Base-by-base conservation (phyloP, 2,888 invertebrate genomes). In the Orthonevra nobilis region DNA sequence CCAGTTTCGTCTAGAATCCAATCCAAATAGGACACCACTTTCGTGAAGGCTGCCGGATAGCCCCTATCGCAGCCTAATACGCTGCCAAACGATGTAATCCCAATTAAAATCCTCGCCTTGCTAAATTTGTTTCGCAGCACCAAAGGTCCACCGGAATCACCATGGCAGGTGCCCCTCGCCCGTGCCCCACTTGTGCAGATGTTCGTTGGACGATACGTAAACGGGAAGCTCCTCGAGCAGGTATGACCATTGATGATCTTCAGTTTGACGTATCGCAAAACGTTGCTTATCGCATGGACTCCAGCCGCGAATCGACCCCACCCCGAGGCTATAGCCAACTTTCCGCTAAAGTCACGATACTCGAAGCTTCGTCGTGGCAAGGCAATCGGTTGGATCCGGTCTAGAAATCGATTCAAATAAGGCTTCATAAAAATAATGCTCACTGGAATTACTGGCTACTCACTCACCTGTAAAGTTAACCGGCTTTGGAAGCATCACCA, bases 271-370 rank as follows among this genome's bases (percentile, higher is more conserved):
- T 85, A 87, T 28, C 90, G 87, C 46, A 90, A 83, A 17, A 89
- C 88, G 40, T 86, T 86, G 81, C 88, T 87, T 26, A 87, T 87
- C 17, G 88, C 88, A 81, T 87, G 87, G 0, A 87, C 86, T 1
- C 87, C 87, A 0, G 87, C 85, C 3, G 88, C 86, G 82, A 86
- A 87, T 36, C 86, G 87, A 4, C 91, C 90, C 90, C 90, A 91
- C 7, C 90, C 90, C 15, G 89, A 89, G 46, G 89, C 89, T 3
- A 87, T 85, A 15, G 87, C 89, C 17, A 85, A 77, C 52, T 86
- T 86, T 52, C 87, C 87, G 40, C 85, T 86, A 50, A 89, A 89
- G 44, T 81, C 85, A 14, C 85, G 85, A 19, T 85, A 84, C 48
- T 85, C 86, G 63, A 86, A 86, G 50, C 85, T 85, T 2, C 86